Conservation (phyloP, 2,113 vertebrate genomes). For the Calonectris borealis region DNA sequence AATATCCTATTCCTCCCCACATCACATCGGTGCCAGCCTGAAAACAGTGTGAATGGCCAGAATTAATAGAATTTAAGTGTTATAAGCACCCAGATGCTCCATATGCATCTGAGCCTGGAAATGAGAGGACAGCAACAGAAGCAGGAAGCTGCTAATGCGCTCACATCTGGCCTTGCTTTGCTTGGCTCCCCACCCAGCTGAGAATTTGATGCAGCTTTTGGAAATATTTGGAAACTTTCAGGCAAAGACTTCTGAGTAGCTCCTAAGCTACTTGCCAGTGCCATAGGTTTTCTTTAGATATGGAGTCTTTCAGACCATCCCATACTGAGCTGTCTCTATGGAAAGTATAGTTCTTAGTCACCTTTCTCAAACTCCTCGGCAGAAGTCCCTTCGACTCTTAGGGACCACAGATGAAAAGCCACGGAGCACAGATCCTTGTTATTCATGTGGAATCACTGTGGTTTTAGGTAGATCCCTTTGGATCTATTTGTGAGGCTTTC, state of each 20-base stretch:
- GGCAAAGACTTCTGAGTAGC: background rate
- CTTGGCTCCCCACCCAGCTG: background rate
- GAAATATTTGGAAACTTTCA: background rate
- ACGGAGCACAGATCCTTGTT: background rate
- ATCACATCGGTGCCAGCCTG: fast-evolving
- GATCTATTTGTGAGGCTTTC: background rate
- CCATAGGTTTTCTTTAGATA: background rate
- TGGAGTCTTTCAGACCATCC: background rate
- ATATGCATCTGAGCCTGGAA: background rate
- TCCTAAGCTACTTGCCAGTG: background rate
- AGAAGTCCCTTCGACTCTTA: background rate
- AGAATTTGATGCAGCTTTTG: background rate
- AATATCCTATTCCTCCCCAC: background rate
- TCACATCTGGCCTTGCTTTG: background rate
- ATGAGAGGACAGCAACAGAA: background rate
- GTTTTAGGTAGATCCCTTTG: background rate
- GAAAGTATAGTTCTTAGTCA: background rate
- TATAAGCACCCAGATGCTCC: background rate
- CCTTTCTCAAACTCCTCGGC: background rate
- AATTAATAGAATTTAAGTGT: background rate
- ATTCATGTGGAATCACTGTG: background rate
- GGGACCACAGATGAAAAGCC: background rate
- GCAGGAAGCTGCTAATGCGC: background rate
- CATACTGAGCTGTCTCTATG: background rate
- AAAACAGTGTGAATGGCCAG: background rate